Conservation (phyloP, 2,113 vertebrate species). For the Ceyx melanurus region DNA sequence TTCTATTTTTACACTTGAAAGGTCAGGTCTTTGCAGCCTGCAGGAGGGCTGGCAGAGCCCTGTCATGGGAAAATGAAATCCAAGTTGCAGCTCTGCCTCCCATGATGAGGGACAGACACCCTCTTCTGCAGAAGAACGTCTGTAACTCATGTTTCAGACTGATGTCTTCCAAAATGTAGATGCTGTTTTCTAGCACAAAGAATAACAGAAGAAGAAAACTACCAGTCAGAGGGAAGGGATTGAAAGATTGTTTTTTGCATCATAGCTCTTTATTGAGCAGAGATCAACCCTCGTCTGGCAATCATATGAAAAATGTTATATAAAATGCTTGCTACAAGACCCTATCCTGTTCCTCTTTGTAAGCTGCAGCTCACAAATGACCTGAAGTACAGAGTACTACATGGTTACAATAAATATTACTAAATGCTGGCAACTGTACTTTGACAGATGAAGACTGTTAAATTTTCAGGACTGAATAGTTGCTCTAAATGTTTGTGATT, state of each 20-base stretch:
- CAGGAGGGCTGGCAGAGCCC: neutral
- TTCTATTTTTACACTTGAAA: conserved; percentile 46
- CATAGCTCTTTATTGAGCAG: neutral
- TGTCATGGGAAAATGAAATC: neutral
- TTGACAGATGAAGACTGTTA: neutral
- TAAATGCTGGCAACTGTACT: neutral
- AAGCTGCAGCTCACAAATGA: neutral
- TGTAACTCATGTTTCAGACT: neutral
- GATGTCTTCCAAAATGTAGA: neutral
- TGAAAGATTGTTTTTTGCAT: neutral
- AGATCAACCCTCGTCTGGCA: neutral
- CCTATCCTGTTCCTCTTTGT: neutral
- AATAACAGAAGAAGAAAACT: neutral
- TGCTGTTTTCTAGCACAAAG: neutral
- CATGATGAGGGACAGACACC: neutral
- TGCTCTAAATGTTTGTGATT: neutral
- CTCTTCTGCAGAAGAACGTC: neutral
- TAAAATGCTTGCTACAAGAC: neutral
- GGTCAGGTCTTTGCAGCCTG: neutral
- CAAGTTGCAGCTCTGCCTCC: neutral
- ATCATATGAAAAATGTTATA: neutral
- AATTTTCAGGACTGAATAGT: neutral
- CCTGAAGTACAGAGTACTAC: neutral
- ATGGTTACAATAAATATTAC: neutral
- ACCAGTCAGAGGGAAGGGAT: neutral